Evolutionary conservation across 2,797 vertebrate species (phyloP), one percentile per base, ranked within the genome.

Genomic region (Erpetoichthys calabaricus): DNA sequence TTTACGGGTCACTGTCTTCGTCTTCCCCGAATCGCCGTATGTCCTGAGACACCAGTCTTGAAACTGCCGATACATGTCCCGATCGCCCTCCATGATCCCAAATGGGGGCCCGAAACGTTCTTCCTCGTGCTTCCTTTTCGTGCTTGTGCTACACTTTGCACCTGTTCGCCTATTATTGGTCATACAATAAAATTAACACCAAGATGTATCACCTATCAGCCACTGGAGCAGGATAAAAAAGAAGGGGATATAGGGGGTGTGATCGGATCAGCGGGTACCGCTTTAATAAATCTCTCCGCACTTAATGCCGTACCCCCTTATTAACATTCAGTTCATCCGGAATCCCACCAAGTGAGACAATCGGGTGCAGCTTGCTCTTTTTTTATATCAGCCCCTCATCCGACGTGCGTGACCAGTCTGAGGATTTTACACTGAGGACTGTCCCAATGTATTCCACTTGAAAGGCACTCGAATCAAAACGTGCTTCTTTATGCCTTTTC

Each of bases 1-100:
- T 69, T 84, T 87, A 62, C 85, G 86, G 76, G 86, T 88, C 79
- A 88, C 86, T 62, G 86, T 88, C 81, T 88, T 88, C 80, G 86
- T 88, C 77, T 88, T 88, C 64, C 86, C 85, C 3, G 85, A 88
- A 81, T 88, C 86, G 75, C 86, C 86, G 68, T 88, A 88, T 79
- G 86, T 87, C 80, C 85, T 72, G 73, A 88, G 83, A 67, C 86
- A 88, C 86, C 86, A 88, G 80, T 88, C 86, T 70, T 88, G 86
- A 71, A 88, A 88, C 76, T 87, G 86, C 68, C 84, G 80, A 75
- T 84, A 86, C 85, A 86, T 86, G 74, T 87, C 86, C 80, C 86
- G 86, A 68, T 87, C 86, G 79, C 80, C 80, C 75, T 87, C 85
- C 85, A 86, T 86, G 65, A 61, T 77, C 70, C 65, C 56, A 45